A percentile compares a stretch with the other conserved stretches of the same genome.
These are phyloP conservation scores for Actinostola sp. DNA, from an alignment of 92 coral and sea anemone genomes.

Conservation along the genomic window DNA sequence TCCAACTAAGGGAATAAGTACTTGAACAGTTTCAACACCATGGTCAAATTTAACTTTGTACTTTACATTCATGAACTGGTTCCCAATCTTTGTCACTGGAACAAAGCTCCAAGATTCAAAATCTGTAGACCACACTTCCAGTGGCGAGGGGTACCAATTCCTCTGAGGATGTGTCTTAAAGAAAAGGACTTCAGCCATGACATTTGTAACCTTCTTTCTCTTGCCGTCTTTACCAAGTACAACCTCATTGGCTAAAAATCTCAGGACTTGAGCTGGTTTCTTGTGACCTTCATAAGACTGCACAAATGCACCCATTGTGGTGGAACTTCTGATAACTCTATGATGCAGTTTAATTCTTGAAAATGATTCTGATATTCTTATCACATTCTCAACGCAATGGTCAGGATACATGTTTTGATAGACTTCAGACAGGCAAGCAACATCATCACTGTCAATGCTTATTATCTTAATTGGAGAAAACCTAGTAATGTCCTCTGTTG, in stretches of 20 bases:
- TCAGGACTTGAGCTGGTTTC: constrained; percentile 7
- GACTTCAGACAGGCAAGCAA: neutral
- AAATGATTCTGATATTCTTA: constrained; percentile 15
- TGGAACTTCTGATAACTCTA: neutral
- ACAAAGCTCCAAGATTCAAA: neutral
- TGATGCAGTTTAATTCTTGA: neutral
- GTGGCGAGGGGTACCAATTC: constrained; percentile 10
- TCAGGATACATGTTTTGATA: constrained; percentile 6
- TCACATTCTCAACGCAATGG: neutral
- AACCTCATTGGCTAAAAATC: constrained; percentile 13
- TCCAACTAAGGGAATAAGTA: constrained; percentile 2
- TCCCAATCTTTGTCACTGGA: neutral
- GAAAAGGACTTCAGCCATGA: constrained; percentile 2
- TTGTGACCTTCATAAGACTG: neutral
- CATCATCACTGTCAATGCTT: constrained; percentile 2
- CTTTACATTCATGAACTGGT: constrained; percentile 1
- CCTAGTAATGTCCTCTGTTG: neutral
- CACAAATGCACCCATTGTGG: neutral
- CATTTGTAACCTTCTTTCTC: neutral
- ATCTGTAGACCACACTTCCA: constrained; percentile 12
- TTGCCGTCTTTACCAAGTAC: constrained; percentile 3
- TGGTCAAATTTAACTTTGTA: constrained; percentile 18
- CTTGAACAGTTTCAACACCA: constrained; percentile 3
- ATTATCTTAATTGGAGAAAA: constrained; percentile 18
- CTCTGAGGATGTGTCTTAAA: constrained; percentile 3